These are phyloP conservation scores for Copidosoma floridanum DNA, from an alignment of 1,140 invertebrate species.

Conservation along the genomic window DNA sequence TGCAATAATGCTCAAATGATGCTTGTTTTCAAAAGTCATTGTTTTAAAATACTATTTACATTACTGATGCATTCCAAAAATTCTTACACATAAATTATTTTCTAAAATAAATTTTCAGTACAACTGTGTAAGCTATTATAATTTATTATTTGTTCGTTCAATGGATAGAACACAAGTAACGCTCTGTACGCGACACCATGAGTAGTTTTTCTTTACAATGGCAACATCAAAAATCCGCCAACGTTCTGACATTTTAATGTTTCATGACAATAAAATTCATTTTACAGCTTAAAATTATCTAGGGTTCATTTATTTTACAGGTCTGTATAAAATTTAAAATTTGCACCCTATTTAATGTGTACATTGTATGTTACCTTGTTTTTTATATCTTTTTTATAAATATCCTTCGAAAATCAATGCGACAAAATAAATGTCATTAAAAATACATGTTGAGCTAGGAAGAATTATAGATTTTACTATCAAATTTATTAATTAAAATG, in stretches of 20 bases:
- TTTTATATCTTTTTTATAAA: too few species aligned
- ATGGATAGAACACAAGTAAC: not conserved
- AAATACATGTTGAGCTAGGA: too few species aligned
- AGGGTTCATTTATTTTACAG: not conserved
- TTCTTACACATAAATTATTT: not conserved
- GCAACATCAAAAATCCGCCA: not conserved
- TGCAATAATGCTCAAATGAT: not conserved
- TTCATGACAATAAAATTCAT: not conserved
- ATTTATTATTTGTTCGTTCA: not conserved
- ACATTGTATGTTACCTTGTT: too few species aligned
- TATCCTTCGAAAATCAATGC: too few species aligned
- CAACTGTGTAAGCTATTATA: not conserved
- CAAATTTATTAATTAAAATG: too few species aligned
- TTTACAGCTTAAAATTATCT: too few species aligned
- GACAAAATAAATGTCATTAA: too few species aligned
- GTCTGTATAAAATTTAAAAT: slow-evolving; percentile 5
- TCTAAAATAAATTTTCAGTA: slow-evolving; percentile 3
- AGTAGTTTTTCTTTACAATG: not conserved
- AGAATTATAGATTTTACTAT: too few species aligned
- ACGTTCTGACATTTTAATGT: not conserved
- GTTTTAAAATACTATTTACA: slow-evolving; percentile 15
- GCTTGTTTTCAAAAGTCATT: not conserved
- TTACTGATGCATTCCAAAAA: not conserved
- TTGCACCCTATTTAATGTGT: too few species aligned
- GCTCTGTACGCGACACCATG: not conserved